Conservation (phyloP, 2,888 invertebrate species). For the Salticus scenicus region DNA sequence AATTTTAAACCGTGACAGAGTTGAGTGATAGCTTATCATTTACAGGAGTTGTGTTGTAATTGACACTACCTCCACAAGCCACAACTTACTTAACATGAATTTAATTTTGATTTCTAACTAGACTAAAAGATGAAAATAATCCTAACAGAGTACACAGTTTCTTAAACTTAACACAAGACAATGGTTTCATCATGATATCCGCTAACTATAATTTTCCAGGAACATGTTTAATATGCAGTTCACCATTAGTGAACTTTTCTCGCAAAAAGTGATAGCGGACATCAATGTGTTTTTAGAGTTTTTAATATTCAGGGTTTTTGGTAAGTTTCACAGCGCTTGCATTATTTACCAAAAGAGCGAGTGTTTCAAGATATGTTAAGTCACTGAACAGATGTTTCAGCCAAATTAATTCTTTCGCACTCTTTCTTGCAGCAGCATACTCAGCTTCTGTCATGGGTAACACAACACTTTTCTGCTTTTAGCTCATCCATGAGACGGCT, state of each 20-base stretch:
- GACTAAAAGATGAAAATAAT: background rate
- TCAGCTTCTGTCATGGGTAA: too few relatives aligned
- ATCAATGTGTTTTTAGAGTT: background rate
- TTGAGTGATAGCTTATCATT: too few relatives aligned
- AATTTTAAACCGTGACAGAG: too few relatives aligned
- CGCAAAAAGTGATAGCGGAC: background rate
- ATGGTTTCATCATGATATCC: too few relatives aligned
- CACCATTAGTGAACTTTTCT: background rate
- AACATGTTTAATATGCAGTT: too few relatives aligned
- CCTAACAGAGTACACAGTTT: conserved; percentile 21
- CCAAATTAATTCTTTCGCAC: background rate
- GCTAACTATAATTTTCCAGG: too few relatives aligned
- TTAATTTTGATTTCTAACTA: background rate
- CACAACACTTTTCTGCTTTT: conserved; percentile 4
- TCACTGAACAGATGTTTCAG: too few relatives aligned
- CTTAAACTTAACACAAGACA: conserved; percentile 39
- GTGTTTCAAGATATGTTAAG: too few relatives aligned
- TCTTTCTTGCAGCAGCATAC: background rate
- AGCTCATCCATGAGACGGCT: background rate
- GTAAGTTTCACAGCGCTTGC: too few relatives aligned
- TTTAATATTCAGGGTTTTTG: background rate
- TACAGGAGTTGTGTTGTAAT: too few relatives aligned
- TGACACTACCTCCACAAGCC: too few relatives aligned
- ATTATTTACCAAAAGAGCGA: background rate
- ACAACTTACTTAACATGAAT: too few relatives aligned